Base-by-base conservation (phyloP, 2,888 invertebrate genomes). In the Listrodromus nycthemerus region DNA sequence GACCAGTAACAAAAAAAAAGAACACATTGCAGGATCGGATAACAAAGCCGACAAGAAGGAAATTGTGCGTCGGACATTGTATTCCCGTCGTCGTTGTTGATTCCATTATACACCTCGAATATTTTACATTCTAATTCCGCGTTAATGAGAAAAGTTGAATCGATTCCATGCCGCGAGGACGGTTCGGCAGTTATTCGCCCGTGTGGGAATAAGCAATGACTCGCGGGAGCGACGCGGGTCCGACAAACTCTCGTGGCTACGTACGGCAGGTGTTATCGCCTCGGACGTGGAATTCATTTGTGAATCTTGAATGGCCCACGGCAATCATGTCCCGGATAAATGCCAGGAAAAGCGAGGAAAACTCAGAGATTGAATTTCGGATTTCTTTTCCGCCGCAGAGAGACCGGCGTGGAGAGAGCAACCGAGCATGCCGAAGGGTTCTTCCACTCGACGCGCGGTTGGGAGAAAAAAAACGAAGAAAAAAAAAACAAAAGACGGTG, bases 81-180 rank as follows among this genome's bases (percentile, higher is more conserved):
- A 21, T 8, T 21, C 0, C 1, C 10, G 8, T 10, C 58, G 8
- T 58, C 13, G 13, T 58, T 58, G 21, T 58, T 58, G 21, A 58
- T 58, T 24, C 27, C 16, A 58, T 27, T 24, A 24, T 24, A 27
- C 21, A 58, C 16, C 5, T 27, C 24, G 58, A 10, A 58, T 58
- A 58, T 58, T 21, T 63, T 66, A 37, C 55, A 48, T 58, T 55
- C 50, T 21, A 33, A 41, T 71, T n/a, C 58, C 69, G 61, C 27
- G 27, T 84, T 89, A 89, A 90, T 88, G 89, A 90, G 89, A 89
- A 90, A 90, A 90, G 89, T 90, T 90, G 76, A 52, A 86, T 86
- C 74, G 84, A 83, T 86, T 82, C 79, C 41, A 63, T 5, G 58
- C 24, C 58, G 21, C 27, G 21, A 19, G 58, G 66, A 13, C 45